Evolutionary conservation across 2,888 invertebrate genomes (phyloP).

Genomic region (Lomographa bimaculata): DNA sequence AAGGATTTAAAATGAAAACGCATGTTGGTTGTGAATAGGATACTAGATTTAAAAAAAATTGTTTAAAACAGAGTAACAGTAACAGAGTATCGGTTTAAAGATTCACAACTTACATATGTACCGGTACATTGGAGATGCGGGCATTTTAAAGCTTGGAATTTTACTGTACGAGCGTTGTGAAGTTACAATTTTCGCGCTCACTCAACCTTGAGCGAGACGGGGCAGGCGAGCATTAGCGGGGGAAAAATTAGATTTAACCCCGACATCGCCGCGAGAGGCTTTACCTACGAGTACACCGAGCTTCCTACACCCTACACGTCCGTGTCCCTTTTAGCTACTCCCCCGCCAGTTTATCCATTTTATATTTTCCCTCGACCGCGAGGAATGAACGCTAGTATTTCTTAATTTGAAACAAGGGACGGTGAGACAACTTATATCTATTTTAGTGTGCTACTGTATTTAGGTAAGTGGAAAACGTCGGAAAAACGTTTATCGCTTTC

Average conservation of each 20-base stretch:
- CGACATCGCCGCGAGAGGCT: constrained; percentile 58
- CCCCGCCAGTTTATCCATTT: constrained; percentile 58
- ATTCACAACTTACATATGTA: no score
- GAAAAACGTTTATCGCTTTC: constrained; percentile 20
- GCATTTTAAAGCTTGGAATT: constrained; percentile 38
- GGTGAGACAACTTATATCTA: constrained; percentile 6
- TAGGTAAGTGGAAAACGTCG: constrained; percentile 15
- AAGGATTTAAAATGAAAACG: no score
- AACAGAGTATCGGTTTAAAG: no score
- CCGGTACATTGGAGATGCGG: constrained; percentile 34
- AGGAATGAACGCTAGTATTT: constrained; percentile 52
- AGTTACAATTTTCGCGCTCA: constrained; percentile 71
- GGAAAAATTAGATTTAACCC: constrained; percentile 79
- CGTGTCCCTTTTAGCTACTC: constrained; percentile 57
- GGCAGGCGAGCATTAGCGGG: constrained; percentile 65
- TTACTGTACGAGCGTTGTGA: constrained; percentile 43
- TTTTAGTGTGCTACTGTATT: constrained; percentile 14
- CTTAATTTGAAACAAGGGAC: constrained; percentile 51
- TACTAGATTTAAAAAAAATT: no score
- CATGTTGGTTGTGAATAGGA: no score
- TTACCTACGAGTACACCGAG: no score
- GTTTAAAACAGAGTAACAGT: no score
- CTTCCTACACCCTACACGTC: no score
- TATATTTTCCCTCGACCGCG: constrained; percentile 56
- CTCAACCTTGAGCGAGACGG: constrained; percentile 63